These are phyloP conservation scores for Allygus modestus DNA, from an alignment of 2,888 invertebrate genomes.

Conservation along the genomic window DNA sequence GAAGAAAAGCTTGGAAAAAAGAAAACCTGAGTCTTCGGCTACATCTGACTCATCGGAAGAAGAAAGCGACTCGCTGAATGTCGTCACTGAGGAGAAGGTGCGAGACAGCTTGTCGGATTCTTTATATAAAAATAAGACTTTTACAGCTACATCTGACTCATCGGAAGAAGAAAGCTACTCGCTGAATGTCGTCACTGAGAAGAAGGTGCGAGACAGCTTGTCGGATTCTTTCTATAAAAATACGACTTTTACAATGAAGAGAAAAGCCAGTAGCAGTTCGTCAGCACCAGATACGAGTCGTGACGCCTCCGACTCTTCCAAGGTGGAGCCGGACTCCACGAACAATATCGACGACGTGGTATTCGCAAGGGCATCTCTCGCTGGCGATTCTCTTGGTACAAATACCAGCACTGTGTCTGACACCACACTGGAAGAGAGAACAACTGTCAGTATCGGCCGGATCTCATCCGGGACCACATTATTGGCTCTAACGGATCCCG, in stretches of 20 bases:
- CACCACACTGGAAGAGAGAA: too few species aligned
- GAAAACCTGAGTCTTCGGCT: not conserved
- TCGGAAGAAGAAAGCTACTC: not conserved
- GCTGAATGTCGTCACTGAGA: not conserved
- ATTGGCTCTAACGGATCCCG: too few species aligned
- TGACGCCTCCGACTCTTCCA: not conserved
- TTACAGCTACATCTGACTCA: not conserved
- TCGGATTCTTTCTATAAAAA: not conserved
- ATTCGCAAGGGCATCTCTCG: not conserved
- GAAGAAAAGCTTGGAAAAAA: not conserved
- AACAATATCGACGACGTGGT: conserved; percentile 11
- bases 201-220: too few species aligned
- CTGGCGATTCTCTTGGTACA: not conserved
- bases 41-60: not conserved
- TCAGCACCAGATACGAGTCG: not conserved
- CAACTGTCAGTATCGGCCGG: too few species aligned
- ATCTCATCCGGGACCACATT: too few species aligned
- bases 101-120: not conserved
- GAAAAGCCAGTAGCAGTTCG: not conserved
- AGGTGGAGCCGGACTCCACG: not conserved
- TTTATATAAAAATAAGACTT: conserved; percentile 7
- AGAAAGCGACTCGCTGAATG: not conserved
- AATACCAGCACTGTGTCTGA: not conserved
- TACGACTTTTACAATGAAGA: not conserved
- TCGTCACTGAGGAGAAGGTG: not conserved